Evolutionary conservation across 2,888 invertebrate species (phyloP), one percentile per base, ranked within the genome.

Genomic region (Urechis unicinctus): DNA sequence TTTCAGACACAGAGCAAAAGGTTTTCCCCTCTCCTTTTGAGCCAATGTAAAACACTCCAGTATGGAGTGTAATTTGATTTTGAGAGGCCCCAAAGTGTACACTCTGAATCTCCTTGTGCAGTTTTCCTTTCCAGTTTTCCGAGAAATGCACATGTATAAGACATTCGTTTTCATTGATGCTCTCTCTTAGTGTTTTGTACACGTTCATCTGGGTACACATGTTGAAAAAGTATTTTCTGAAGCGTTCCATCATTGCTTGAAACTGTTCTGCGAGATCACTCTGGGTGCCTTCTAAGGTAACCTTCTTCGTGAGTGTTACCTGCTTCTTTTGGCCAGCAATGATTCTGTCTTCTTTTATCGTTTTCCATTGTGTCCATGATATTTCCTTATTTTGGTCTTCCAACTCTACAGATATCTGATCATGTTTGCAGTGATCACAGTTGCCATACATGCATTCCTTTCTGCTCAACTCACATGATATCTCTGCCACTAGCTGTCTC

Each of bases 61-160:
- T 74, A 57, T 75, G 73, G 24, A 74, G 61, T 51, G 66, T 69
- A 9, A 71, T 60, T 58, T 72, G 70, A 44, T 50, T 50, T 4
- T 58, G 36, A 24, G 70, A 71, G 47, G 69, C 72, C 17, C 72
- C 71, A 60, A 74, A 73, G 68, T 21, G 30, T 3, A 52, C 17
- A 25, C 5, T 17, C 31, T 52, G 52, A 5, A 46, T 45, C 21
- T 52, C 45, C 26, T 45, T 28, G 28, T 21, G 28, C 3, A 29
- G 28, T 2, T 52, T 52, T 17, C 52, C 44, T 22, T 6, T 4
- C 25, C 24, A 52, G 45, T 44, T 45, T 4, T 52, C 46, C 1
- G 22, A 29, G 24, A 45, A 36, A 17, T 36, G 9, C 9, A 36
- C 36, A 36, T 36, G 36, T 13, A 36, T 36, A 9, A 36, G 17